phyloP scores from a whole-genome alignment of 2,113 vertebrate genomes.

The Calonectris borealis region DNA sequence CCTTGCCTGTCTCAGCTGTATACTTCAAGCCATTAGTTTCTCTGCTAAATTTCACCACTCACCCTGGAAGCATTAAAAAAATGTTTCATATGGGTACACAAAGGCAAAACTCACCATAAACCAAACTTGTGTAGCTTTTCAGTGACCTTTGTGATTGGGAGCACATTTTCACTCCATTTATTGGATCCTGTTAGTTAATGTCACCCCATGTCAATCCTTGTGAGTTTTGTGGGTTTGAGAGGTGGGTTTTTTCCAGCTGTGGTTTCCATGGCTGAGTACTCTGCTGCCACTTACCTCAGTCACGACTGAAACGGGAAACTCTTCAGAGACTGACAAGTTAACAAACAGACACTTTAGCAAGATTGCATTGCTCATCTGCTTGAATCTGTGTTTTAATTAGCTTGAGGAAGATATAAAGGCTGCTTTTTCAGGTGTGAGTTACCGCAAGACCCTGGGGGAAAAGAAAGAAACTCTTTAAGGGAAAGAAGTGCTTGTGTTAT shows the following conservation, averaged over 20 bases:
- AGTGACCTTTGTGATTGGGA: background rate
- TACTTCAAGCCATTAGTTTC: background rate
- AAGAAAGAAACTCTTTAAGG: background rate
- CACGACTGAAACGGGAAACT: background rate
- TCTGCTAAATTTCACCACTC: background rate
- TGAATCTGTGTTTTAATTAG: conserved; percentile 58
- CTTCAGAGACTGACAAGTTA: conserved; percentile 44
- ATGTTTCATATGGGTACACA: background rate
- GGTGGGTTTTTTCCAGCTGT: conserved; percentile 14
- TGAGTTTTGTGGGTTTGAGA: background rate
- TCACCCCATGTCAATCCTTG: background rate
- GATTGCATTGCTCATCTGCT: conserved; percentile 17
- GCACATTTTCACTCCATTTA: background rate
- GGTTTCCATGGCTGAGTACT: conserved; percentile 30
- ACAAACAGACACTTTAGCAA: conserved; percentile 37
- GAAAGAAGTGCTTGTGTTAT: background rate
- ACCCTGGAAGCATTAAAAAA: background rate
- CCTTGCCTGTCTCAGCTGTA: background rate
- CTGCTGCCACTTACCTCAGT: background rate
- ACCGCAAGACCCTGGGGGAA: background rate
- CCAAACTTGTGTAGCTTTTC: background rate
- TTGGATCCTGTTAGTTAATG: background rate
- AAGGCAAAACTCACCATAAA: background rate
- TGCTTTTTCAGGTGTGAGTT: conserved; percentile 51
- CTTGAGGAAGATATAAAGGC: background rate